Evolutionary conservation across 1,140 invertebrate species (phyloP), one percentile per base, ranked within the genome.

Genomic region (Meloidogyne hapla): DNA sequence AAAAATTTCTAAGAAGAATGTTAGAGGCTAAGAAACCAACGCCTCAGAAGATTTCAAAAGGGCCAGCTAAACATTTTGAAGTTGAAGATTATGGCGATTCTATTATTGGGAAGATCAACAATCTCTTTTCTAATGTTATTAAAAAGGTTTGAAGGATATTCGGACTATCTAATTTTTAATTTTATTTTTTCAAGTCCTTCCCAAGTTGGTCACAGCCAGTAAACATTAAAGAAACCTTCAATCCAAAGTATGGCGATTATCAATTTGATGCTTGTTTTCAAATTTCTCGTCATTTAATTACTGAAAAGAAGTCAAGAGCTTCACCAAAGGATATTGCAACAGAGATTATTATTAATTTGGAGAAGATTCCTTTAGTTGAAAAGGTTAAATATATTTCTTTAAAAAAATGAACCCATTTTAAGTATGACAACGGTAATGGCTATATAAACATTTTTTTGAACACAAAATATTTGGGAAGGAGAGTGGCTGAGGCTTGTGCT

Each of bases 261-360:
- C 96, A 99, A 88, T 99, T 94, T 87, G 98, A 98, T 87, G 94
- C 92, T 86, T 93, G 95, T 6, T 92, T 98, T 92, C 89, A 91
- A 42, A 90, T 98, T 71, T 90, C 91, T n/a, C 92, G 74, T 87
- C 75, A 38, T 28, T 62, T 79, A 25, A 18, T n/a, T n/a, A 88
- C 80, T 64, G 80, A 74, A 21, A 81, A 81, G 70, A 87, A 89
- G 42, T 85, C 87, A 23, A 93, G 92, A 86, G 78, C 89, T 25
- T 85, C 89, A 70, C 94, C 95, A 1, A 88, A 90, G 72, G 92
- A 94, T 84, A 91, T 98, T 77, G 95, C 93, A 1, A 90, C 91
- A 67, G 91, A 92, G 78, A 93, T 99, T 74, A 83, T 93, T 2
- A 89, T 61, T 1, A 42, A 67, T 42, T 21, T 83, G n/a, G 68